A percentile compares a stretch with the other conserved stretches of the same genome.
Evolutionary conservation across 2,113 vertebrate genomes (phyloP).

Genomic region (Seriola rivoliana): DNA sequence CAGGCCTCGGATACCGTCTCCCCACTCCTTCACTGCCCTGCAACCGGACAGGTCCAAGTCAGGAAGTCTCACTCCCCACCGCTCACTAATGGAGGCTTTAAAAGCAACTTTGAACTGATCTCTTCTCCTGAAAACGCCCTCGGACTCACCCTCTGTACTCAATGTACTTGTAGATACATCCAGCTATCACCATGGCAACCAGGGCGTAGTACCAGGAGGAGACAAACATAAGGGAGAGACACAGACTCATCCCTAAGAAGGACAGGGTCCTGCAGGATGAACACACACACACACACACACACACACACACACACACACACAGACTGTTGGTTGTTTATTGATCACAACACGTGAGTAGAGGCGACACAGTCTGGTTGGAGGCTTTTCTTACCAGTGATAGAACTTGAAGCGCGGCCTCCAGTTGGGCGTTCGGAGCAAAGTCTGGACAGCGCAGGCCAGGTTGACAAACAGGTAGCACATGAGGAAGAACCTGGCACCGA

Average conservation of each 20-base stretch:
- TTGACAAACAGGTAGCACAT: slow-evolving; percentile 99
- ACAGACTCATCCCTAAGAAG: slow-evolving; percentile 97
- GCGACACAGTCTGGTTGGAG: not conserved
- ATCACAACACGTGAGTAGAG: not conserved
- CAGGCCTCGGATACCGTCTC: slow-evolving; percentile 94
- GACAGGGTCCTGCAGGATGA: slow-evolving; percentile 89
- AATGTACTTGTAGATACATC: slow-evolving; percentile 98
- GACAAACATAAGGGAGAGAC: slow-evolving; percentile 97
- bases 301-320: slow-evolving; percentile 9
- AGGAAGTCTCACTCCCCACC: not conserved
- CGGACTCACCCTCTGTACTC: slow-evolving; percentile 95
- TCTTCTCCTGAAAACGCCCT: not conserved
- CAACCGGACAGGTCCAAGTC: not conserved
- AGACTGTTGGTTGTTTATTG: not conserved
- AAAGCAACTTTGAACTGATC: not conserved
- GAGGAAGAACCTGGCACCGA: slow-evolving; percentile 91
- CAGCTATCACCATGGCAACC: slow-evolving; percentile 91
- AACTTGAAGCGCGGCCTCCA: slow-evolving; percentile 97
- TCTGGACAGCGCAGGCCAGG: slow-evolving; percentile 97
- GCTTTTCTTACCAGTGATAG: slow-evolving; percentile 89
- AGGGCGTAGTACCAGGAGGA: slow-evolving; percentile 97
- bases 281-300: slow-evolving; percentile 16
- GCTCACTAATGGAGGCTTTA: not conserved
- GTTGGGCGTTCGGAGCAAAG: slow-evolving; percentile 92
- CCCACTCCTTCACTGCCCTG: slow-evolving; percentile 98